phyloP scores from a whole-genome alignment of 2,113 vertebrate species.

The Euleptes europaea region DNA sequence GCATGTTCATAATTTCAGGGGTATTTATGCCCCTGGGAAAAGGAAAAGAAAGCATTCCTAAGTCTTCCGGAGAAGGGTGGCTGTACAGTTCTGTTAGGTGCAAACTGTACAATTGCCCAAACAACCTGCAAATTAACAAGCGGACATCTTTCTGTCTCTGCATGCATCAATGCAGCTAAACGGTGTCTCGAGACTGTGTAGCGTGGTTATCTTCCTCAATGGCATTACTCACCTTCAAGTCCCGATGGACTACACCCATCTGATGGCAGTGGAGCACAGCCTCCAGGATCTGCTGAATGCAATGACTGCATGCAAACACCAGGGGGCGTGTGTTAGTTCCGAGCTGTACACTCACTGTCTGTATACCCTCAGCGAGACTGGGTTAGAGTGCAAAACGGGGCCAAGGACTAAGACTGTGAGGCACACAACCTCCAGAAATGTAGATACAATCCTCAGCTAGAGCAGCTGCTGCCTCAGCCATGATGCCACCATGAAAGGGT shows the following conservation, averaged over 20 bases:
- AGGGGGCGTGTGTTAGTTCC: conserved; percentile 90
- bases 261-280: conserved; percentile 98
- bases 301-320: conserved; percentile 99
- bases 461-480: conserved; percentile 47
- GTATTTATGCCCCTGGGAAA: not conserved
- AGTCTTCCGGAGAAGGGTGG: not conserved
- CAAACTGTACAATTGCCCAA: not conserved
- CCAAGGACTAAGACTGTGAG: conserved; percentile 43
- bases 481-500: not conserved
- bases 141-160: conserved; percentile 7
- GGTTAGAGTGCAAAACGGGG: conserved; percentile 56
- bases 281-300: conserved; percentile 99
- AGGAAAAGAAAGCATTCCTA: not conserved
- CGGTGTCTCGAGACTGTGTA: conserved; percentile 35
- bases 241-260: conserved; percentile 97
- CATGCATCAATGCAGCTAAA: conserved; percentile 59
- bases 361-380: conserved; percentile 75
- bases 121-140: not conserved
- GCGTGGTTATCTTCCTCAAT: conserved; percentile 50
- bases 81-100: not conserved
- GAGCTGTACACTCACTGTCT: conserved; percentile 80
- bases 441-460: conserved; percentile 40
- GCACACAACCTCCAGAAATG: conserved; percentile 28
- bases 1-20: accelerated
- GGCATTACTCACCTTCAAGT: conserved; percentile 92